Base-by-base conservation (phyloP, 2,888 invertebrate genomes). In the Malthinus flaveolus region DNA sequence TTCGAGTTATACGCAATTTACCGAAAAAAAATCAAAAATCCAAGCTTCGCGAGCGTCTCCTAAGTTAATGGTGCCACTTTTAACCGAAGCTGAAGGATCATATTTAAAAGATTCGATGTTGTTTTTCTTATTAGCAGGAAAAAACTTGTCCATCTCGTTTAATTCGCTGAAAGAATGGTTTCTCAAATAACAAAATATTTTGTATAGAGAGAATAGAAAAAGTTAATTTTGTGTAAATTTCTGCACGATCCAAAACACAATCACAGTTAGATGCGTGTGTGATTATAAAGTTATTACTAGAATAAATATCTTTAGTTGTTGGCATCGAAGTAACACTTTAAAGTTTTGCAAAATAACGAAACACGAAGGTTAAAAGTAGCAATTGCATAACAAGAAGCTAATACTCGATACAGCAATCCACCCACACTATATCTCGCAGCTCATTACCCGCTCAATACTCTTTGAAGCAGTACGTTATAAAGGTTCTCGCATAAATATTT, bases 401-500 rank as follows among this genome's bases (percentile, higher is more conserved):
- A 50, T 49, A 55, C 53, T 51, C 52, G 58, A 53, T 59, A 61
- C 53, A 53, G 49, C 52, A 32, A 70, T 64, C 73, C 73, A 73
- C 73, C 73, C 71, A 73, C 73, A 70, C 71, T 66, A 69, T 71
- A 66, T 70, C 71, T 69, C 69, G 68, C 68, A 70, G 71, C 70
- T 73, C 73, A 73, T 73, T 74, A 74, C 73, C 68, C 63, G 69
- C 67, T 66, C 68, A 62, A 61, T 61, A 61, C 65, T 65, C 68
- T 69, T 66, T 65, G 64, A 65, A 67, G 67, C 69, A 71, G 72
- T 71, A 70, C 71, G 66, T 72, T 71, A 71, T 67, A 68, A 67
- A 68, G 68, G 66, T 67, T 71, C 70, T 70, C 67, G 70, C 72
- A 74, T 75, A 75, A 75, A 74, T 71, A 72, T 66, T 66, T 69